Base-by-base conservation (phyloP, 2,113 vertebrate species). In the Alexandromys fortis region DNA sequence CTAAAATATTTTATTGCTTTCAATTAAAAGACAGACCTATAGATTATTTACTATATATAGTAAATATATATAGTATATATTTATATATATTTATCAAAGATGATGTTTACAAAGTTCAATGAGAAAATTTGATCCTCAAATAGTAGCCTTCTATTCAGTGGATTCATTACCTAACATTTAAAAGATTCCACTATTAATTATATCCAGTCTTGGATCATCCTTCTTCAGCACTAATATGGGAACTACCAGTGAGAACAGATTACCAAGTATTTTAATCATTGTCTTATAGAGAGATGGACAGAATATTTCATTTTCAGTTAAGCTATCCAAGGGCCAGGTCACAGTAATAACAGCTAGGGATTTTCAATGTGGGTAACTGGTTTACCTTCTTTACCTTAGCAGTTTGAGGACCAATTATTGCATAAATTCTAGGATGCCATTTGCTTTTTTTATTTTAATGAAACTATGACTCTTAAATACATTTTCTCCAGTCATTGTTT, bases 11-110 rank as follows among this genome's bases (percentile, higher is more conserved):
- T n/a, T 85, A 70, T 96, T 72, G 7, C 9, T 91, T 70, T 95
- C 92, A 95, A 96, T 97, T 90, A 91, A 93, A 95, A 95, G 83
- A 0, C 13, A 83, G n/a, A 90, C 94, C 96, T 81, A 70, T 63
- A 96, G 93, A 78, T 89, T 91, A 91, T 76, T 98, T 96, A 93
- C 16, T 89, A 85, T n/a, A n/a, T n/a, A n/a, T n/a, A n/a, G n/a
- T n/a, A n/a, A n/a, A n/a, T n/a, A n/a, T n/a, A n/a, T n/a, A n/a
- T n/a, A n/a, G n/a, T n/a, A n/a, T n/a, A n/a, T n/a, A n/a, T n/a
- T n/a, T n/a, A n/a, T n/a, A n/a, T n/a, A n/a, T n/a, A n/a, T n/a
- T n/a, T n/a, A 45, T 95, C 68, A 90, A 55, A 10, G n/a, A 96
- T 97, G 72, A 81, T 94, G 95, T 94, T 96, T 96, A 83, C 67